Evolutionary conservation across 2,113 vertebrate genomes (phyloP), one percentile per base, ranked within the genome.

Genomic region (Cavia porcellus): DNA sequence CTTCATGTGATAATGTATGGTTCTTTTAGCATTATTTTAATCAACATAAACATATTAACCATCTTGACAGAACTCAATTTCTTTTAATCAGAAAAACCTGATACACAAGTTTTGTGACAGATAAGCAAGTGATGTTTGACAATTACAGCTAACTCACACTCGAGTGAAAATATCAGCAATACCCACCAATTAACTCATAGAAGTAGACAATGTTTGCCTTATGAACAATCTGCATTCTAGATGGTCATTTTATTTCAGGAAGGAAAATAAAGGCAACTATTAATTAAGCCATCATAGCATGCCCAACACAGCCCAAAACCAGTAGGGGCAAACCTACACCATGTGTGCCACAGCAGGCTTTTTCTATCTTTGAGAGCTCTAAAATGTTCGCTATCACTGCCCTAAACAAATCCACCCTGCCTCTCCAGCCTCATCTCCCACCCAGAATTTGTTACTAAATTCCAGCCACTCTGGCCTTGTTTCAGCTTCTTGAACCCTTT

Each of bases 81-180:
- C 32, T 90, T 70, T 94, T 94, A n/a, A 89, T 75, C n/a, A 89
- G 74, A 87, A 95, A 75, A 96, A 72, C 30, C 24, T 89, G 12
- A 82, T 42, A 72, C 14, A 81, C 45, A 94, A n/a, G 47, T 64
- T 81, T 47, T 83, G 68, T 42, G 50, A 77, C n/a, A 94, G 14
- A 24, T 19, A 95, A 96, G 62, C 57, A 86, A 87, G n/a, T 45
- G 45, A 86, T 62, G 5, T 22, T 72, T 38, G 66, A 89, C 35
- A 88, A 68, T 84, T 72, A 91, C 24, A 87, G 80, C n/a, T 64
- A 83, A 14, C 14, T 66, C 8, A 50, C n/a, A 57, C 47, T 96
- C 17, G 80, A 17, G 32, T 47, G 68, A 25, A 59, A 35, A 12
- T 32, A 74, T 9, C 50, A 62, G 80, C 42, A 90, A 91, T 2